A percentile compares a stretch with the other conserved stretches of the same genome.
These are phyloP conservation scores for Vesta saturnalis DNA, from an alignment of 2,888 invertebrate species.

Conservation along the genomic window DNA sequence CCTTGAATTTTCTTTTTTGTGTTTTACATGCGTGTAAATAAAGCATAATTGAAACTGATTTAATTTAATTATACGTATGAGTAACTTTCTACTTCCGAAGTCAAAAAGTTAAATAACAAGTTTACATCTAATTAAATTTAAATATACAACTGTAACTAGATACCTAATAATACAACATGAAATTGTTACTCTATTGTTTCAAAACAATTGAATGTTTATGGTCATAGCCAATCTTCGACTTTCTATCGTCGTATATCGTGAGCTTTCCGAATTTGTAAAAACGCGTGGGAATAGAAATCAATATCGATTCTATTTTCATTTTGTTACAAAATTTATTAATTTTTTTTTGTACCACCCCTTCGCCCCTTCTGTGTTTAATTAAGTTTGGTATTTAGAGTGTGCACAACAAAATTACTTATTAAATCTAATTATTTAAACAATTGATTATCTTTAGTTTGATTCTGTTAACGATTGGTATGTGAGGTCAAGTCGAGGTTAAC, in stretches of 20 bases:
- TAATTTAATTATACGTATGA: slow-evolving; percentile 1
- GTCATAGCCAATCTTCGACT: slow-evolving; percentile 44
- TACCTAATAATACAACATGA: slow-evolving; percentile 21
- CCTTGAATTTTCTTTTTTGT: no score
- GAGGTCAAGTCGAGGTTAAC: no score
- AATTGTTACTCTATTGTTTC: slow-evolving; percentile 43
- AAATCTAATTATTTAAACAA: no score
- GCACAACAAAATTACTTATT: no score
- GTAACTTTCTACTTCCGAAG: not conserved
- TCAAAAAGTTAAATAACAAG: not conserved
- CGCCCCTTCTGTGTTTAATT: no score
- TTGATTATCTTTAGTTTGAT: no score
- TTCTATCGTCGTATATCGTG: slow-evolving; percentile 42
- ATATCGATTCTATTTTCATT: not conserved
- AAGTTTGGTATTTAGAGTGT: no score
- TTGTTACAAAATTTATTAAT: no score
- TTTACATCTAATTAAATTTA: not conserved
- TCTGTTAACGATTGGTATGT: no score
- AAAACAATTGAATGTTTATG: slow-evolving; percentile 44
- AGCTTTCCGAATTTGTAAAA: slow-evolving; percentile 11
- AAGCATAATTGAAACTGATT: not conserved
- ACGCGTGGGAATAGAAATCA: slow-evolving; percentile 17
- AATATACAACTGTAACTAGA: not conserved
- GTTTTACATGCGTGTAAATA: not conserved
- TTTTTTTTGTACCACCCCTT: no score